Evolutionary conservation across 2,888 invertebrate species (phyloP), one percentile per base, ranked within the genome.

Genomic region (Drosophila eohydei): DNA sequence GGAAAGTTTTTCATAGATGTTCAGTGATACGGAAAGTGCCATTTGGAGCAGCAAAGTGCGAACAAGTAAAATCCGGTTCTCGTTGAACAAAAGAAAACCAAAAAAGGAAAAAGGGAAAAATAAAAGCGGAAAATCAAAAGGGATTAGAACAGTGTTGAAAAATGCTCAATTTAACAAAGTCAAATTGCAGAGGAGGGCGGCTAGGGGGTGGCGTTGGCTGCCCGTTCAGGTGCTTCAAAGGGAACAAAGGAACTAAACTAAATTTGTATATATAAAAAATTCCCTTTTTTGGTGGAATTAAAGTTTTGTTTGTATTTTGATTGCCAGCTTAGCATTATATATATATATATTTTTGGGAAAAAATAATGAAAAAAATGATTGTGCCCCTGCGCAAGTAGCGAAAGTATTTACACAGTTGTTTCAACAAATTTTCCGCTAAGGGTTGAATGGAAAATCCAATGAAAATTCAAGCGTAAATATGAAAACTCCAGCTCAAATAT

Each of bases 331-430:
- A 74, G 63, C 55, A 59, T 57, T 58, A 28, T 57, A 66, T 56
- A 32, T 16, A 21, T 21, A 21, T 43, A 51, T 55, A 58, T 50
- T 41, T 36, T 66, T 44, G 55, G 26, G 46, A 41, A 55, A 55
- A 57, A 50, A 48, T 28, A 52, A 52, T 38, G 21, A 14, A 54
- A 66, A 70, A 62, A 56, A 48, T 32, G 48, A 43, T 55, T 14
- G 16, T 41, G 46, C 36, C 38, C 41, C 61, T 50, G 26, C 7
- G 43, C 51, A 28, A 46, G 44, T 32, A 32, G 40, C 5, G 50
- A 21, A 50, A 34, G 44, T 84, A 88, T 84, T 84, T 84, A 83
- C 72, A 72, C 84, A 84, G 84, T 84, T 84, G 84, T 74, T 88
- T 86, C 78, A 88, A 88, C 55, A 84, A 78, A 88, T 83, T 86